These are phyloP conservation scores for Myotis myotis DNA, from an alignment of 2,797 vertebrate species.

Conservation along the genomic window DNA sequence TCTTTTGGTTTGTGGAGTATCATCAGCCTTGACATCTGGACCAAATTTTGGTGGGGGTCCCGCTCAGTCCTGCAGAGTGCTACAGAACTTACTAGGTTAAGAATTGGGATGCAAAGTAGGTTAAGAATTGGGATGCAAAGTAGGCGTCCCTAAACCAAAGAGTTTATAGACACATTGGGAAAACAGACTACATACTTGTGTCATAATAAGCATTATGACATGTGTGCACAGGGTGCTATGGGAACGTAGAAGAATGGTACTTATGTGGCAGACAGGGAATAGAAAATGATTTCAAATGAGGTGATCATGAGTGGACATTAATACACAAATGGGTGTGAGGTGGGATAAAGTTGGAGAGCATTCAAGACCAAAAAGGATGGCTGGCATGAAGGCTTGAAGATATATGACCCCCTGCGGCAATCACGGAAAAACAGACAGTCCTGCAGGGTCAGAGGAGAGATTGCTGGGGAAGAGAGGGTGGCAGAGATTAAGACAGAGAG, in stretches of 20 bases:
- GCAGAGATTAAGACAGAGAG: neutral
- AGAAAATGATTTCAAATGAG: neutral
- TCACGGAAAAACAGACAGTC: neutral
- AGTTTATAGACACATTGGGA: neutral
- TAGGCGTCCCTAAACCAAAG: neutral
- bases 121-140: neutral
- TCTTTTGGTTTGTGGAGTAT: neutral
- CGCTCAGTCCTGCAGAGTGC: neutral
- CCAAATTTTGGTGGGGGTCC: neutral
- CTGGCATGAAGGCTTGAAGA: neutral
- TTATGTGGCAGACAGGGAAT: accelerated
- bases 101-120: neutral
- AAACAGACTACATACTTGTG: neutral
- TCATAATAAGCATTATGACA: neutral
- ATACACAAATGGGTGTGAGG: neutral
- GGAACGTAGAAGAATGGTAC: neutral
- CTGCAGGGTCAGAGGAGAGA: neutral
- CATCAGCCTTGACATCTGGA: neutral
- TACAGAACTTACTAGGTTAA: neutral
- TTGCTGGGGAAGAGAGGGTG: neutral
- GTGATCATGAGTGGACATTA: neutral
- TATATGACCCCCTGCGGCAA: neutral
- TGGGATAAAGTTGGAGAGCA: neutral
- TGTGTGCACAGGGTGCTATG: no score
- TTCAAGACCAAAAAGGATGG: neutral